phyloP scores from a whole-genome alignment of 2,113 vertebrate species.

The Carassius gibelio region DNA sequence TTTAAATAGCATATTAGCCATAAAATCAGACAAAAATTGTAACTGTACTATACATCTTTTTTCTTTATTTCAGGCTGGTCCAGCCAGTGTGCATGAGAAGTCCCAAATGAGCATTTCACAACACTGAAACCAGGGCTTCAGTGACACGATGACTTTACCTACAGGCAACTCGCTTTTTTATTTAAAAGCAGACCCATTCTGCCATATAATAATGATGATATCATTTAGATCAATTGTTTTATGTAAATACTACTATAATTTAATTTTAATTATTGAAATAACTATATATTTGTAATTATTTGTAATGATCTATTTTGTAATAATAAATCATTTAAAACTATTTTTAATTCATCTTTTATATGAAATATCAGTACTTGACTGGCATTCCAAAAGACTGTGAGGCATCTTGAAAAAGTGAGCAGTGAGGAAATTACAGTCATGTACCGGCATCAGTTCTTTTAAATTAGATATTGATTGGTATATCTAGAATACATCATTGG shows the following conservation, averaged over 20 bases:
- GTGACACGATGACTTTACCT: not conserved
- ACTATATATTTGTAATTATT: no score
- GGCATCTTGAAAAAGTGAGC: conserved; percentile 26
- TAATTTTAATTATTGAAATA: no score
- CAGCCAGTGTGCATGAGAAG: not conserved
- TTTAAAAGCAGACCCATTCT: not conserved
- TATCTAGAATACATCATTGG: conserved; percentile 51
- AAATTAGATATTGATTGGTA: conserved; percentile 60
- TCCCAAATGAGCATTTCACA: not conserved
- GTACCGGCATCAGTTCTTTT: conserved; percentile 42
- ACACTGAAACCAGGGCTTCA: not conserved
- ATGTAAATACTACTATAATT: no score
- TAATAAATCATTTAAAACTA: no score
- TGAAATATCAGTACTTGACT: conserved; percentile 11
- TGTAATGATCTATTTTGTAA: no score
- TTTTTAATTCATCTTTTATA: not conserved
- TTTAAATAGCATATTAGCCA: not conserved
- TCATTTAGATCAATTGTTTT: no score
- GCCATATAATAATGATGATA: not conserved
- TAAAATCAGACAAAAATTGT: not conserved
- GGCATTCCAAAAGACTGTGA: not conserved
- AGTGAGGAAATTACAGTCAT: conserved; percentile 46
- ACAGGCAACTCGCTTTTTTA: not conserved
- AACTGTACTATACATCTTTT: not conserved
- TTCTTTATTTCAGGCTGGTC: not conserved